Base-by-base conservation (phyloP, 2,113 vertebrate genomes). In the Prochilodus magdalenae region DNA sequence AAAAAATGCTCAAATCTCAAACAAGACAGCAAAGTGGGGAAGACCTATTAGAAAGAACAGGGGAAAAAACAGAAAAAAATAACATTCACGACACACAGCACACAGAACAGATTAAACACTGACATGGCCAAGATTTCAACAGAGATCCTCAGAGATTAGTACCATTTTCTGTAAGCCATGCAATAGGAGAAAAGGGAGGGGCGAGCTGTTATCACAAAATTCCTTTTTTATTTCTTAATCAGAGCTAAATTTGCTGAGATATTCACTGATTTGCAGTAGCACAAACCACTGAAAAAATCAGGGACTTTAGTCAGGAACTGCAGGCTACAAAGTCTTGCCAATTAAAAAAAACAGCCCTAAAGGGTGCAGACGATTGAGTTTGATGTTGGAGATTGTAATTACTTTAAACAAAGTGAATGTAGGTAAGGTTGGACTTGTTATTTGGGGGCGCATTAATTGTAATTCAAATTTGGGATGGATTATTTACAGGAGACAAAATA, bases 401-500 rank as follows among this genome's bases (percentile, higher is more conserved):
- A 82, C 59, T 73, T 85, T 73, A 13, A 81, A 80, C 67, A 40
- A 76, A 80, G 22, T 44, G 47, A 59, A n/a, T n/a, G n/a, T n/a
- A 20, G 55, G 5, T 63, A 66, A 33, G 71, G 49, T 22, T 60
- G 36, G 63, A 44, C 11, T 7, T 8, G 40, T 7, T 40, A 44
- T 6, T 55, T 73, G 24, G 29, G 30, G 13, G 40, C 11, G 40
- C 4, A 44, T 44, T 44, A 44, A 11, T 44, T 4, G 1, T 77
- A 80, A 83, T 77, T 83, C 83, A n/a, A 76, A 14, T 30, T 15
- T 7, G 12, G 10, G 69, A 75, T 82, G 15, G 15, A 60, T 74
- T 74, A 76, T 88, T 94, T 92, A 94, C 5, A 92, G 89, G 29
- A 92, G 90, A 77, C 89, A 92, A 88, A 92, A 72, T 2, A 94